Base-by-base conservation (phyloP, 1,140 invertebrate genomes). In the Ganaspis sp. region DNA sequence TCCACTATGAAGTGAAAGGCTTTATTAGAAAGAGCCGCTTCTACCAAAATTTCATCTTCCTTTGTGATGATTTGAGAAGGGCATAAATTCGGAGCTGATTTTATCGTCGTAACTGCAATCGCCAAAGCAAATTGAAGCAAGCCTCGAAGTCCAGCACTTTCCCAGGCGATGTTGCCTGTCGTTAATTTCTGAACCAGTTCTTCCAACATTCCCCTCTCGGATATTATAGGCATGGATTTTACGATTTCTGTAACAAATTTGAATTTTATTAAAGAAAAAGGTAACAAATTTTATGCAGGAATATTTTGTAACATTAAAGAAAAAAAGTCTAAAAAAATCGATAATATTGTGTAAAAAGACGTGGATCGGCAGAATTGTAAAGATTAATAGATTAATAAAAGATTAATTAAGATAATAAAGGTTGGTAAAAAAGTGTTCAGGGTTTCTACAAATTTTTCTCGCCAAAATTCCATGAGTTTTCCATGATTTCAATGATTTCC, bases 91-190 rank as follows among this genome's bases (percentile, higher is more conserved):
- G 93, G 92, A 15, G 93, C 92, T 17, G 93, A 90, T 81, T 95
- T 94, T 40, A 98, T 88, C 11, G 95, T 95, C 17, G 96, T 94
- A n/a, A 98, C 87, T 11, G 96, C 95, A 23, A 98, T 90, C 0
- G 95, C 95, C 87, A 97, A 94, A 6, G 95, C 94, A 87, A 98
- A 95, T 83, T 96, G 95, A 29, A 95, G 92, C 0, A 97, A 87
- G 0, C 94, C 94, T 70, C 95, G 93, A 6, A 98, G 87, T 2
- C 95, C 95, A 79, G 90, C 84, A 80, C 90, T 93, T 78, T 93
- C 91, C 96, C 95, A 96, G 69, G 87, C 90, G 1, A 90, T 81
- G 69, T 91, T 89, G 40, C 92, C 89, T 72, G 92, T 85, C 83
- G 94, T 85, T 91, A 94, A 88, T 91, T 91, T 91, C 45, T 94